Conservation (phyloP, 2,113 vertebrate species). For the Puma concolor region DNA sequence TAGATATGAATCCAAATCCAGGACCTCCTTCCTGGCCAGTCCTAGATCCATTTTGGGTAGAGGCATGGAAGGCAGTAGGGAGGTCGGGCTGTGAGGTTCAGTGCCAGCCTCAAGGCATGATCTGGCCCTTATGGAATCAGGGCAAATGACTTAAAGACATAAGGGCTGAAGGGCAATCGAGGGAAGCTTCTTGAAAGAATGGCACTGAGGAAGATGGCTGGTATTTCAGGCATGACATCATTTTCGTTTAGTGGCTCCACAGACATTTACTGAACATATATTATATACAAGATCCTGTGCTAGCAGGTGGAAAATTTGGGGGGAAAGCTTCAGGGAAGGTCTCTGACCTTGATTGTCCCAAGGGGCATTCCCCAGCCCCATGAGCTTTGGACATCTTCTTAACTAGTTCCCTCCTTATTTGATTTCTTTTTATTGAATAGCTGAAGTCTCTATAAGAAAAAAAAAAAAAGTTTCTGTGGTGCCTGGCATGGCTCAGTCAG, state of each 20-base stretch:
- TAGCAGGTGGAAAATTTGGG: not conserved
- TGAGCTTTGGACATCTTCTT: not conserved
- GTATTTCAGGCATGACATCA: fast-evolving
- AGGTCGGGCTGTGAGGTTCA: not conserved
- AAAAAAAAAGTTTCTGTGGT: too few relatives aligned
- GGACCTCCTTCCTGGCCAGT: not conserved
- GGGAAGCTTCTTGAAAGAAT: not conserved
- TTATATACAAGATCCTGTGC: not conserved
- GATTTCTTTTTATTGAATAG: not conserved
- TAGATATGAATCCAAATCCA: not conserved
- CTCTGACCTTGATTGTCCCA: not conserved
- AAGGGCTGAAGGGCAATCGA: not conserved
- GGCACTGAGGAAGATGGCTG: not conserved
- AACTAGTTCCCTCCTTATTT: not conserved
- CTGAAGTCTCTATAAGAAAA: slow-evolving; percentile 12
- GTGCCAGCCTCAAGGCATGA: not conserved
- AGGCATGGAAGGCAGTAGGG: not conserved
- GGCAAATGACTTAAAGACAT: not conserved
- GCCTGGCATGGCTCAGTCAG: too few relatives aligned
- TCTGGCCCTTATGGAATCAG: not conserved
- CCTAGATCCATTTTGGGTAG: not conserved
- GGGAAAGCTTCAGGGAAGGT: not conserved
- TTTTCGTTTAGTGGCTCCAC: not conserved
- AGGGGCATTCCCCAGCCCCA: not conserved
- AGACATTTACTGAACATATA: not conserved